phyloP scores from a whole-genome alignment of 2,797 vertebrate genomes.

The Erithacus rubecula region DNA sequence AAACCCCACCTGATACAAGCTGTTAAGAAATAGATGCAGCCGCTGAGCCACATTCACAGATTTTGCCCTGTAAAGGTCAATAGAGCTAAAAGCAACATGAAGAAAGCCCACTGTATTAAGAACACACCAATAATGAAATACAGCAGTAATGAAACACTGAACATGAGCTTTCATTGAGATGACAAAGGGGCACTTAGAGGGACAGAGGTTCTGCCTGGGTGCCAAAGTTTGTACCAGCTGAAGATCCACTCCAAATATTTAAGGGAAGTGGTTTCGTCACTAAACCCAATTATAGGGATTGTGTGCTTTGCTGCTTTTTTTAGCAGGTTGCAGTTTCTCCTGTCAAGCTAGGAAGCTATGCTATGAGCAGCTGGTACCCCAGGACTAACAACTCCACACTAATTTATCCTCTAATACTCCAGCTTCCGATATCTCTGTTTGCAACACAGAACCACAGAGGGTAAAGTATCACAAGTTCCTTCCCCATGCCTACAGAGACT shows the following conservation, averaged over 20 bases:
- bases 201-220: neutral
- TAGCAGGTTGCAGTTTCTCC: neutral
- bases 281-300: neutral
- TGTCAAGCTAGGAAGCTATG: neutral
- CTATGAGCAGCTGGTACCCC: neutral
- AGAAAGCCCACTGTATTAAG: neutral
- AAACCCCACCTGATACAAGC: neutral
- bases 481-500: neutral
- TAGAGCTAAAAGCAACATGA: neutral
- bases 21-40: neutral
- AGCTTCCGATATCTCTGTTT: neutral
- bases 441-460: neutral
- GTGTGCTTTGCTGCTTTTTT: neutral
- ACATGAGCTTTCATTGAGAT: neutral
- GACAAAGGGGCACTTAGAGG: fast-evolving
- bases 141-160: neutral
- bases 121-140: neutral
- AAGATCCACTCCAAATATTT: neutral
- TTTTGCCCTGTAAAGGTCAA: neutral
- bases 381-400: neutral
- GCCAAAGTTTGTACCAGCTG: neutral
- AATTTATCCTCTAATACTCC: neutral
- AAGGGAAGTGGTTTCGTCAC: neutral
- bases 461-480: neutral
- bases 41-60: neutral